Base-by-base conservation (phyloP, 2,888 invertebrate species). In the Aspidiotus destructor region DNA sequence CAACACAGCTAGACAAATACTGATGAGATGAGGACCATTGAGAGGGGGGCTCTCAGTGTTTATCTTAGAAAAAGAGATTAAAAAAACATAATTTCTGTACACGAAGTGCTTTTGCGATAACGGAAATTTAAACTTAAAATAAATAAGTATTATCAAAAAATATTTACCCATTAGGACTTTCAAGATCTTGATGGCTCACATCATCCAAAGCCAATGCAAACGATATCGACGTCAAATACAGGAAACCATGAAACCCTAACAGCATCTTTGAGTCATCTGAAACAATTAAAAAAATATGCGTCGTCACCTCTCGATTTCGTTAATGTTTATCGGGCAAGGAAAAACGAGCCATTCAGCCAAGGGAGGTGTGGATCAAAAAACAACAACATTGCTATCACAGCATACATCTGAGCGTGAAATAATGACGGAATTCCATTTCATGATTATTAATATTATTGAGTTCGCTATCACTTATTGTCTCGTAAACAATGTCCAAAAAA, bases 221-320 rank as follows among this genome's bases (percentile, higher is more conserved):
- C 48, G 48, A 48, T 13, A 48, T n/a, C n/a, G n/a, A 13, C 48
- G 48, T n/a, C n/a, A n/a, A 11, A 6, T n/a, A 48, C n/a, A 48
- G 48, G n/a, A 48, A n/a, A 13, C 48, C 48, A 48, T 48, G 48
- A 48, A 48, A 48, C 10, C 48, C 48, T 48, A 48, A 48, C 48
- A 48, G 48, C 48, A 48, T 48, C n/a, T 48, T 48, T 48, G 48
- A 48, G 11, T 48, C 48, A 48, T 48, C 48, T 48, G 48, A n/a
- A 48, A 48, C 48, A 48, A n/a, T 13, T n/a, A n/a, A 11, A 48
- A 48, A 48, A 48, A 48, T 3, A 28, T 28, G 28, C 28, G 28
- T 48, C 3, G 48, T 48, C 48, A 48, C n/a, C 5, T 28, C 28
- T 28, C 28, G 28, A 28, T 28, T 28, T 28, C 28, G 5, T 28